These are phyloP conservation scores for Protaetia brevitarsis DNA, from an alignment of 1,140 invertebrate species.

Conservation along the genomic window DNA sequence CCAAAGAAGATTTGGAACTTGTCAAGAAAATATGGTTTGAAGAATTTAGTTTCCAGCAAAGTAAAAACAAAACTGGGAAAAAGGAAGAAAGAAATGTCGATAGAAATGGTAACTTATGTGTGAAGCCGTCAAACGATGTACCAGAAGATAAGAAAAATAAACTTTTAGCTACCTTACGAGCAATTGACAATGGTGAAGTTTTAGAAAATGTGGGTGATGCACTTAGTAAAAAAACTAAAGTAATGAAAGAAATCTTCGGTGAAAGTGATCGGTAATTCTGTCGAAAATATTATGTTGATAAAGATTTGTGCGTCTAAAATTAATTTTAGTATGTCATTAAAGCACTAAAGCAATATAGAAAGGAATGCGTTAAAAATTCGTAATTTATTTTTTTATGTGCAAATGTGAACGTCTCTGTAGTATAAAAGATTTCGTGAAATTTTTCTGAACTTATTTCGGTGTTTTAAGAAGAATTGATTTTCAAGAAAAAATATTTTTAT, in stretches of 20 bases:
- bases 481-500: too few species aligned
- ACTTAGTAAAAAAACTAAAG: constrained; percentile 43
- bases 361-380: too few species aligned
- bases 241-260: constrained; percentile 49
- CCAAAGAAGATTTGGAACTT: constrained; percentile 35
- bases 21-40: constrained; percentile 40
- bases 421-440: too few species aligned
- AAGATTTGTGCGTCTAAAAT: not conserved
- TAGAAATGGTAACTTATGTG: constrained; percentile 39
- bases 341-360: not conserved
- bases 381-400: constrained; percentile 12
- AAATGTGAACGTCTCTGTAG: too few species aligned
- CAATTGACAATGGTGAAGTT: constrained; percentile 61
- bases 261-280: constrained; percentile 6
- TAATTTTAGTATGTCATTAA: not conserved
- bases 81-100: constrained; percentile 36
- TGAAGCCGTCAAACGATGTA: constrained; percentile 40
- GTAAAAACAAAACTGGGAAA: constrained; percentile 29
- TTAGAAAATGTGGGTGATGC: constrained; percentile 47
- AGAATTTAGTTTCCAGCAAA: constrained; percentile 38
- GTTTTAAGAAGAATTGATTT: too few species aligned
- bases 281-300: not conserved
- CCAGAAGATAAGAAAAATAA: constrained; percentile 55
- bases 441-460: too few species aligned
- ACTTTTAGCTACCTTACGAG: constrained; percentile 60